A percentile compares a stretch with the other conserved stretches of the same genome.
phyloP scores from a whole-genome alignment of 2,888 invertebrate species.

The Lasioglossum oenotherae region DNA sequence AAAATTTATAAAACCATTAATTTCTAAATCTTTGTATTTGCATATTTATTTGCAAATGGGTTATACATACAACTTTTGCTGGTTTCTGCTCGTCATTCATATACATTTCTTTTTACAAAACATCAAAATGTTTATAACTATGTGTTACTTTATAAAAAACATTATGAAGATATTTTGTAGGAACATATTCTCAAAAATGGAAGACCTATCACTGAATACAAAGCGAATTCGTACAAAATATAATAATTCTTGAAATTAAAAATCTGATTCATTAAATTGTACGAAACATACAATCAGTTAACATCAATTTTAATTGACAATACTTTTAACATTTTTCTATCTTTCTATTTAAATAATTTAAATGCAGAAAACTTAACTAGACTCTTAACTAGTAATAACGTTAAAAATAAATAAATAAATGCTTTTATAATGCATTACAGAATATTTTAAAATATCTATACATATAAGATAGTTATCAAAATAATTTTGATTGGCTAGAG shows the following conservation, averaged over 20 bases:
- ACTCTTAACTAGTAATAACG: background rate
- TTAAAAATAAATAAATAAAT: background rate
- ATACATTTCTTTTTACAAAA: background rate
- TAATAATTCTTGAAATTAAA: background rate
- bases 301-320: background rate
- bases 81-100: too few relatives aligned
- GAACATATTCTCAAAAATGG: background rate
- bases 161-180: background rate
- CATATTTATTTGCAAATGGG: background rate
- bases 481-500: background rate
- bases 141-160: background rate
- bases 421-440: too few relatives aligned
- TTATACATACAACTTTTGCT: background rate
- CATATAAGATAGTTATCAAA: background rate
- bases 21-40: background rate
- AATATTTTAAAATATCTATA: too few relatives aligned
- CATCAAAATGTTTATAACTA: background rate
- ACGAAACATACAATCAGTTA: background rate
- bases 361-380: background rate
- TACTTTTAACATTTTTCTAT: background rate
- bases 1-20: background rate
- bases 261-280: background rate
- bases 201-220: background rate
- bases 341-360: background rate
- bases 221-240: background rate